Evolutionary conservation across 2,888 invertebrate species (phyloP).

Genomic region (Platycnemis pennipes): DNA sequence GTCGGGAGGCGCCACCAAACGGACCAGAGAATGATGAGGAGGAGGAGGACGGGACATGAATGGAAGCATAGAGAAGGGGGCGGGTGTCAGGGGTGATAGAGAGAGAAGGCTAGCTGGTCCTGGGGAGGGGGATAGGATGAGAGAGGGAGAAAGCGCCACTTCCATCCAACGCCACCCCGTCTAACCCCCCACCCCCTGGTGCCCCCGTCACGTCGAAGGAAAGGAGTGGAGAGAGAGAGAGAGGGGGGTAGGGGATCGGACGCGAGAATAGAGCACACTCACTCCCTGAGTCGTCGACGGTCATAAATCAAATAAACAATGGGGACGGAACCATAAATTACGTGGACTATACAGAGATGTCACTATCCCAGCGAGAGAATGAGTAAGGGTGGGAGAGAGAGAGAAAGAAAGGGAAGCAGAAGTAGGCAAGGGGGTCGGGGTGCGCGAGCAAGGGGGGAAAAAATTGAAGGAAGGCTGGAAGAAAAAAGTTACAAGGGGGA

Average conservation of each 20-base stretch:
- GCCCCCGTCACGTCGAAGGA: neutral
- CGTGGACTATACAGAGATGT: conserved; percentile 39
- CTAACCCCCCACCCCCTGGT: neutral
- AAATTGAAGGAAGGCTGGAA: neutral
- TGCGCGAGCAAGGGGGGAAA: neutral
- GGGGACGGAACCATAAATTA: conserved; percentile 35
- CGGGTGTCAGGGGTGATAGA: neutral
- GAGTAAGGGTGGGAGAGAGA: neutral
- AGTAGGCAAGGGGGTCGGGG: neutral
- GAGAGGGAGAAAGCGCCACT: too few relatives aligned
- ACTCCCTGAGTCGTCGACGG: conserved; percentile 9
- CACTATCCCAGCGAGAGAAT: neutral
- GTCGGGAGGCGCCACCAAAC: neutral
- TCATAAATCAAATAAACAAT: conserved; percentile 39
- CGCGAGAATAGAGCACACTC: conserved; percentile 9
- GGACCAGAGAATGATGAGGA: neutral
- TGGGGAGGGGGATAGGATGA: too few relatives aligned
- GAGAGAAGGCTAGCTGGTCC: too few relatives aligned
- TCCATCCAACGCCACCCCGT: neutral
- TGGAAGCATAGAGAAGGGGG: neutral
- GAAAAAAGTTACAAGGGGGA: neutral
- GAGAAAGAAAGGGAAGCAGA: neutral
- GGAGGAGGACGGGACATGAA: too few relatives aligned
- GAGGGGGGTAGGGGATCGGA: neutral
- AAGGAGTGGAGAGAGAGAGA: neutral